A percentile compares a stretch with the other conserved stretches of the same genome.
Conservation (phyloP, 1,140 invertebrate genomes). For the Conus betulinus region DNA sequence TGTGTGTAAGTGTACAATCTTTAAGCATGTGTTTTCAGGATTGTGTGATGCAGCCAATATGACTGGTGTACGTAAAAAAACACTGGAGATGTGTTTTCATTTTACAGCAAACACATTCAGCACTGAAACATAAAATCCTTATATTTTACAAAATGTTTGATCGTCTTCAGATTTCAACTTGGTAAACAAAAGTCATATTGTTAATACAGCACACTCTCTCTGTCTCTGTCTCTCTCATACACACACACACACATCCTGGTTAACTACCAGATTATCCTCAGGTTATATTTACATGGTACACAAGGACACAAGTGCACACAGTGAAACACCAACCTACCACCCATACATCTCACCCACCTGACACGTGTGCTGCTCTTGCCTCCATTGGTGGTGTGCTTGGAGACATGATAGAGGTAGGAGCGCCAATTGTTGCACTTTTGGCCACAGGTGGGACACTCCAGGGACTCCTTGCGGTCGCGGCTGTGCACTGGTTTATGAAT, state of each 20-base stretch:
- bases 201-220: not conserved
- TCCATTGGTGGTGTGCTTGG: slow-evolving; percentile 45
- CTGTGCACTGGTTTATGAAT: slow-evolving; percentile 43
- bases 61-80: too few species aligned
- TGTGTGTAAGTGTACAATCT: too few species aligned
- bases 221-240: not conserved
- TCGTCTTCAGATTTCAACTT: too few species aligned
- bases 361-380: slow-evolving; percentile 40
- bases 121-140: too few species aligned
- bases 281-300: too few species aligned
- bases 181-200: not conserved
- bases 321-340: not conserved
- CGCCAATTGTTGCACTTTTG: slow-evolving; percentile 46
- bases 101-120: too few species aligned
- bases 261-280: too few species aligned
- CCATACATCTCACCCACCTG: not conserved
- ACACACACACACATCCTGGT: not conserved
- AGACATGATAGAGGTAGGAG: slow-evolving; percentile 45
- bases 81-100: too few species aligned
- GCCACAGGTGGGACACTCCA: slow-evolving; percentile 41
- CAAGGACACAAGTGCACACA: not conserved
- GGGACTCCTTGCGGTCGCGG: slow-evolving; percentile 38
- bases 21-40: too few species aligned
- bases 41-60: too few species aligned
- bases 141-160: too few species aligned